These are phyloP conservation scores for Coboldia fuscipes DNA, from an alignment of 1,140 invertebrate species.

Conservation along the genomic window DNA sequence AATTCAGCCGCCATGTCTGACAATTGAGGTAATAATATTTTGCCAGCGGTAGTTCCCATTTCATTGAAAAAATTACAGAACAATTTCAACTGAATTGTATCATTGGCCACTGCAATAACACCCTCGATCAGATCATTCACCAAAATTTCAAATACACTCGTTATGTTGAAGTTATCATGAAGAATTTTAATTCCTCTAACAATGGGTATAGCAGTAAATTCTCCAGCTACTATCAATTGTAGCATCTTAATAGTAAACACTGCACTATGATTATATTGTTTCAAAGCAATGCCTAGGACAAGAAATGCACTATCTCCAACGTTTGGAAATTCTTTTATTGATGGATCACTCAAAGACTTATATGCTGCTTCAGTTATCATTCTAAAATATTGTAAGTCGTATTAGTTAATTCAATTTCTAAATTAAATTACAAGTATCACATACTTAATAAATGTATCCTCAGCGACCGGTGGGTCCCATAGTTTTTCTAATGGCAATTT, in stretches of 20 bases:
- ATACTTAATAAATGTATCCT: slow-evolving; percentile 68
- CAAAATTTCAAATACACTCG: slow-evolving; percentile 12
- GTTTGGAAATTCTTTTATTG: slow-evolving; percentile 36
- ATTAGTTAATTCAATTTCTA: slow-evolving; percentile 4
- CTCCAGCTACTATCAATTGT: slow-evolving; percentile 19
- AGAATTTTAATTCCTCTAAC: slow-evolving; percentile 15
- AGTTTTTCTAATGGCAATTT: slow-evolving; percentile 47
- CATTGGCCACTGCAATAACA: slow-evolving; percentile 10
- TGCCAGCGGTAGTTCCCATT: slow-evolving; percentile 10
- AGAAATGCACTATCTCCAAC: slow-evolving; percentile 47
- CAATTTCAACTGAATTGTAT: slow-evolving; percentile 11
- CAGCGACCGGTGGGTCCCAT: slow-evolving; percentile 61
- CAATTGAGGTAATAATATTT: slow-evolving; percentile 15
- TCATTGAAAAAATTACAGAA: slow-evolving; percentile 17
- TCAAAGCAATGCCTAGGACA: slow-evolving; percentile 59
- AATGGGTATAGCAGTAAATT: slow-evolving; percentile 11
- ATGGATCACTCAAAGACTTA: slow-evolving; percentile 45
- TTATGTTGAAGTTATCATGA: slow-evolving; percentile 16
- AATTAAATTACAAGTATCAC: slow-evolving; percentile 8
- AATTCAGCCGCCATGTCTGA: slow-evolving; percentile 15
- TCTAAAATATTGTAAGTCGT: slow-evolving; percentile 4
- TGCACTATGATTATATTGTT: slow-evolving; percentile 55
- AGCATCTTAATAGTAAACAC: slow-evolving; percentile 34
- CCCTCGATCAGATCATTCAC: slow-evolving; percentile 15
- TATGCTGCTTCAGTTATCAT: slow-evolving; percentile 22